Conservation (phyloP, 2,888 invertebrate species). For the Brachyopa scutellaris region DNA sequence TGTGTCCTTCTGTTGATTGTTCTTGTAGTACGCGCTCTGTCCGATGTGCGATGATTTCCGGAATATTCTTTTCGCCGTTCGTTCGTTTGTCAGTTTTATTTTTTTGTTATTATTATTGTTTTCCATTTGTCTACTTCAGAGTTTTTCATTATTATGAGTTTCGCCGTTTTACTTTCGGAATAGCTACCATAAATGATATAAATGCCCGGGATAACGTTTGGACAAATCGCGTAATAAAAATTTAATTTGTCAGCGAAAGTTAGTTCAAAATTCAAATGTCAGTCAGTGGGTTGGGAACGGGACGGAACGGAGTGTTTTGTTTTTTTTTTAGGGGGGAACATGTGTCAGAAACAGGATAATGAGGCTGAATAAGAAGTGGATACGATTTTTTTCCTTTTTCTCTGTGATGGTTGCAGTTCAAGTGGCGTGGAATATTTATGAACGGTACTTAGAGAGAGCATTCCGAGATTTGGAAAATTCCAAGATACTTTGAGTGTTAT, state of each 20-base stretch:
- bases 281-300: conserved; percentile 26
- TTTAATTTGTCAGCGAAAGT: conserved; percentile 67
- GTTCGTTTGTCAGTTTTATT: conserved; percentile 4
- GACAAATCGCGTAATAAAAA: conserved; percentile 71
- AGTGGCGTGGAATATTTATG: conserved; percentile 4
- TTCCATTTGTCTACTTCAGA: conserved; percentile 69
- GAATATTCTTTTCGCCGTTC: conserved; percentile 27
- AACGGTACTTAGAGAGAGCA: background rate
- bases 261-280: conserved; percentile 55
- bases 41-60: conserved; percentile 51
- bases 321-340: background rate
- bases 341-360: conserved; percentile 34
- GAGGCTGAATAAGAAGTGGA: conserved; percentile 22
- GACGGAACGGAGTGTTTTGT: too few relatives aligned
- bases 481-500: too few relatives aligned
- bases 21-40: background rate
- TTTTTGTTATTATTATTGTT: conserved; percentile 63
- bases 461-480: too few relatives aligned
- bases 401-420: conserved; percentile 10
- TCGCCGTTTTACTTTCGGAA: conserved; percentile 12
- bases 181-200: conserved; percentile 59
- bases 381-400: background rate
- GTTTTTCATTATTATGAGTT: conserved; percentile 65
- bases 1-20: conserved; percentile 9
- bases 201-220: conserved; percentile 60